Conservation (phyloP, 37 sponge, comb jelly and placozoan genomes). For the Geodia barretti region DNA sequence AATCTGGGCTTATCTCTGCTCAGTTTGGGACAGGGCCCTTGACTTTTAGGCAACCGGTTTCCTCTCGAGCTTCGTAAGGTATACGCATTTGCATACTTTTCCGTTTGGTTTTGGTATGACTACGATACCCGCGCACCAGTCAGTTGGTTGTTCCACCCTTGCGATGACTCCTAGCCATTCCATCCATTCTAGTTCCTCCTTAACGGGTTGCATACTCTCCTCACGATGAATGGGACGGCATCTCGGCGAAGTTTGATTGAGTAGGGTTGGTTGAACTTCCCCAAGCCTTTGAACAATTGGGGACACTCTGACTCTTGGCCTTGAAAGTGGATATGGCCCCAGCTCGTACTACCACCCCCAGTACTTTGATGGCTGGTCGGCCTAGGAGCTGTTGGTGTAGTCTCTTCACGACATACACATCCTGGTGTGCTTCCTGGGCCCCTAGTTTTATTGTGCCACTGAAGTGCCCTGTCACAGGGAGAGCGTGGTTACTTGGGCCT, state of each 20-base stretch:
- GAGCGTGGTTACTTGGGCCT: conserved; percentile 12
- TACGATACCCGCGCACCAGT: conserved; percentile 44
- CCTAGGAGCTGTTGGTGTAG: conserved; percentile 14
- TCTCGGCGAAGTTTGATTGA: no score
- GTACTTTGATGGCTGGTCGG: conserved; percentile 32
- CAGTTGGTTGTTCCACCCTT: no score
- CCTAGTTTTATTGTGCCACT: neutral
- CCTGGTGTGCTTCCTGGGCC: neutral
- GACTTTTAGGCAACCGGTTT: no score
- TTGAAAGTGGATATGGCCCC: neutral
- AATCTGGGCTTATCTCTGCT: no score
- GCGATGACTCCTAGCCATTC: no score
- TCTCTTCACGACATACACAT: neutral
- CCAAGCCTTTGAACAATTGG: no score
- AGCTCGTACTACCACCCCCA: conserved; percentile 9
- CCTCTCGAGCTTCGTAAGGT: conserved; percentile 49
- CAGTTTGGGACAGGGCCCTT: no score
- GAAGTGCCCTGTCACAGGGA: conserved; percentile 16
- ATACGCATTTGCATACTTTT: conserved; percentile 37
- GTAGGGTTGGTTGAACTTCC: no score
- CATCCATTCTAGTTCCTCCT: no score
- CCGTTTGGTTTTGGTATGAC: conserved; percentile 29
- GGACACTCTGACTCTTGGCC: no score
- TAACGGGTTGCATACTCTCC: no score
- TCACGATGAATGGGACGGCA: no score